Evolutionary conservation across 2,113 vertebrate genomes (phyloP), one percentile per base, ranked within the genome.

Genomic region (Patagioenas fasciata): DNA sequence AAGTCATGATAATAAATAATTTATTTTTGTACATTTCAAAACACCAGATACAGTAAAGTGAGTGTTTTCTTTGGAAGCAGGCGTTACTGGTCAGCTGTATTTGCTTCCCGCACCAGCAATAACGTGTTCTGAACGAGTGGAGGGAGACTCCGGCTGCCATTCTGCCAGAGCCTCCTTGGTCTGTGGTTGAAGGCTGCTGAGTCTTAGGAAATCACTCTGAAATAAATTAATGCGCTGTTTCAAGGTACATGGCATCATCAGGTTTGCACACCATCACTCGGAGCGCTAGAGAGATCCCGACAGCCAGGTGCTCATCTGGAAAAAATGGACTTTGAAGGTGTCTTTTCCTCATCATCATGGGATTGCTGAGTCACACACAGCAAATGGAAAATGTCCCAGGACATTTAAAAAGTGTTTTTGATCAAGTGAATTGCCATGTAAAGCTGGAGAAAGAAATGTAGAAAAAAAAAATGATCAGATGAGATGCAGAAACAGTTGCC

Each of bases 1-100:
- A 95, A 96, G 74, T 86, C 84, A 95, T 85, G 89, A 96, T 88
- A 96, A 95, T 95, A 95, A 95, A 95, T 96, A 95, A 93, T 96
- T 95, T 95, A 91, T 93, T 96, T 96, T 91, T 0, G 1, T 92
- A 69, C 70, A 84, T 94, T 94, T 96, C 73, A 61, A 87, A 95
- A 90, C 83, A 88, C 44, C 90, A 96, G 91, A 95, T 95, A 96
- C 65, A 89, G 85, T 88, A 79, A 92, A 95, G 47, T 0, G 7
- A 56, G 40, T 94, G 84, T 96, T 97, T 97, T 92, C 87, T 80
- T 96, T 97, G 96, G 97, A 91, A 87, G 51, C 56, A 85, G 56
- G 34, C 29, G 0, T 62, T 56, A 34, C 81, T 94, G 91, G 81
- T 94, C 8, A 2, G 38, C 84, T 95, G 50, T 48, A 48, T 91